These are phyloP conservation scores for Nasonia giraulti DNA, from an alignment of 1,140 invertebrate genomes.

Conservation along the genomic window DNA sequence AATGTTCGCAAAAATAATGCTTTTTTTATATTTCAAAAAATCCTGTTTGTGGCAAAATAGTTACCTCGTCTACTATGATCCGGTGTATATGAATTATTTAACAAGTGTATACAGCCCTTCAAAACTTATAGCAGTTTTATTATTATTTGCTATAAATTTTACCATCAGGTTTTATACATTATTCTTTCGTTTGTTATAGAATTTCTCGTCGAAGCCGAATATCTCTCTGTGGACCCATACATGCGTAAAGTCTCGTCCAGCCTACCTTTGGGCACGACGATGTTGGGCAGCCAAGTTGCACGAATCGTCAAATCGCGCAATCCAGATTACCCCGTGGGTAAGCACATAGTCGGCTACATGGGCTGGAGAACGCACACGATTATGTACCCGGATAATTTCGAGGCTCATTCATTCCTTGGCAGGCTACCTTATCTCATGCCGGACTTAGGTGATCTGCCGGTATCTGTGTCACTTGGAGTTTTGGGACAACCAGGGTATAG, in stretches of 20 bases:
- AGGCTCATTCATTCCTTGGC: not conserved
- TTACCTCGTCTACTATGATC: too few species aligned
- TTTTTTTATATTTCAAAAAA: too few species aligned
- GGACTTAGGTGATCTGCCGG: slow-evolving; percentile 75
- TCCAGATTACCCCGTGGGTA: slow-evolving; percentile 77
- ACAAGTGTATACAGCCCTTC: too few species aligned
- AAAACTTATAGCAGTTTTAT: too few species aligned
- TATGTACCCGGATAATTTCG: slow-evolving; percentile 54
- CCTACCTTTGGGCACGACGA: slow-evolving; percentile 74
- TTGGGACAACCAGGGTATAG: slow-evolving; percentile 80
- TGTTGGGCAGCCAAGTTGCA: slow-evolving; percentile 79
- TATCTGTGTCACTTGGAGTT: slow-evolving; percentile 77
- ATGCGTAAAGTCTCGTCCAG: slow-evolving; percentile 77
- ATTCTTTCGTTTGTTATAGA: slow-evolving; percentile 67
- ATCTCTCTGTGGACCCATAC: slow-evolving; percentile 82
- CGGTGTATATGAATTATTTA: too few species aligned
- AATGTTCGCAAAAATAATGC: too few species aligned
- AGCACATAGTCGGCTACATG: slow-evolving; percentile 75
- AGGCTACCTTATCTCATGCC: slow-evolving; percentile 72
- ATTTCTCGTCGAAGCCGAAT: slow-evolving; percentile 79
- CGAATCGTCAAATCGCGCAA: slow-evolving; percentile 79
- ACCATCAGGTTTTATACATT: too few species aligned
- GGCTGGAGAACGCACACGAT: slow-evolving; percentile 78
- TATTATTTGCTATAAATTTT: too few species aligned
- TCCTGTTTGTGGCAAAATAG: too few species aligned